Conservation (phyloP, 2,888 invertebrate species). For the Pomacea canaliculata region DNA sequence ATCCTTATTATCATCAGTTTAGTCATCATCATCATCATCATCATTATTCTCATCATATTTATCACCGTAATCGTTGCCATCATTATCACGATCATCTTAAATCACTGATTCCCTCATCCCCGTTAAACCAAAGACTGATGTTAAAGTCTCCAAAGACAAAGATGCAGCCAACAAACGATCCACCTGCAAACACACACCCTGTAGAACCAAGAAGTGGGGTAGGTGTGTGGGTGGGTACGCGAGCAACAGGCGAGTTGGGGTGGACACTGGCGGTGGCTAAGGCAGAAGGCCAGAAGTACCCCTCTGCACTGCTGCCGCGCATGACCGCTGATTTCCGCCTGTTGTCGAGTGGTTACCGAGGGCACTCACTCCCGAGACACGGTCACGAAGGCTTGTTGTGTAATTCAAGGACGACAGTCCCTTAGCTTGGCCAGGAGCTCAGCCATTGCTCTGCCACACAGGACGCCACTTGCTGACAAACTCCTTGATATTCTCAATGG, state of each 20-base stretch:
- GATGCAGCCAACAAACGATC: too few species aligned
- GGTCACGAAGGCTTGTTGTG: neutral
- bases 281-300: neutral
- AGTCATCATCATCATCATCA: too few species aligned
- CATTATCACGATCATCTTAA: constrained; percentile 2
- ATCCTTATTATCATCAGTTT: too few species aligned
- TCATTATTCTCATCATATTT: neutral
- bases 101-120: too few species aligned
- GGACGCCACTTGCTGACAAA: constrained; percentile 90
- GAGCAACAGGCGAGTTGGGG: neutral
- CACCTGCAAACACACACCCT: too few species aligned
- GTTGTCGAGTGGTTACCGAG: too few species aligned
- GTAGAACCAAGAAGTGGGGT: too few species aligned
- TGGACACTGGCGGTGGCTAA: neutral
- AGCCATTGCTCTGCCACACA: constrained; percentile 77
- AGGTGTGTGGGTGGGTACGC: too few species aligned
- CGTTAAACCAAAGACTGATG: neutral
- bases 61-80: neutral
- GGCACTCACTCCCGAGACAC: too few species aligned
- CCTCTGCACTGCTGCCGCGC: constrained; percentile 2
- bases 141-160: neutral
- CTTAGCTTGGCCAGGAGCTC: constrained; percentile 63
- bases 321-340: too few species aligned
- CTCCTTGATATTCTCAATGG: constrained; percentile 83
- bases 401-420: constrained; percentile 1